Percentiles rank a stretch among this genome's conserved stretches.
Evolutionary conservation across 1,140 invertebrate genomes (phyloP).

Genomic region (Zaprionus vittiger): DNA sequence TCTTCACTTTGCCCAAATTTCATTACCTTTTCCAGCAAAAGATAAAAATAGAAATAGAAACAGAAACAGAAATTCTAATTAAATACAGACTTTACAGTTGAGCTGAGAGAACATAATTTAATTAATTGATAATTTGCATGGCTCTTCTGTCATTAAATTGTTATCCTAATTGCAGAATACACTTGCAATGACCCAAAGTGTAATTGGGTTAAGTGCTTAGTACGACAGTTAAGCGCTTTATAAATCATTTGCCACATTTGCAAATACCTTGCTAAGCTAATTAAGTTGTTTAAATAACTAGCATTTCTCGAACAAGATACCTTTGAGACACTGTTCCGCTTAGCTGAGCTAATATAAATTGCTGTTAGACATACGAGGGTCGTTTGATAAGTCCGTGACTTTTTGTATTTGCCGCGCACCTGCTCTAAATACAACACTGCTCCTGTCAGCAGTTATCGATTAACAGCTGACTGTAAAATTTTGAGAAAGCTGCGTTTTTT

Average conservation of each 20-base stretch:
- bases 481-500: no score
- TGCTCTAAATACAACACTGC: no score
- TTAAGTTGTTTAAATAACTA: background rate
- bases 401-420: no score
- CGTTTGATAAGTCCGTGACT: no score
- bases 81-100: background rate
- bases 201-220: background rate
- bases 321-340: no score
- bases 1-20: background rate
- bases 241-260: slow-evolving; percentile 12
- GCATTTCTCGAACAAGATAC: no score
- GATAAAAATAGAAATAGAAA: background rate
- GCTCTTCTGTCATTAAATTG: slow-evolving; percentile 9
- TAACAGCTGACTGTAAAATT: no score
- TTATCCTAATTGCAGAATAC: slow-evolving; percentile 1
- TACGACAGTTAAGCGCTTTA: slow-evolving; percentile 15
- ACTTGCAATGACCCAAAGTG: background rate
- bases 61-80: background rate
- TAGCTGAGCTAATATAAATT: no score
- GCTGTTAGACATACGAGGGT: no score
- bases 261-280: background rate
- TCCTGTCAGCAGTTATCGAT: no score
- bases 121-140: slow-evolving; percentile 11
- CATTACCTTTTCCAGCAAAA: background rate
- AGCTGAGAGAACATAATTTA: background rate